Evolutionary conservation across 1,140 invertebrate genomes (phyloP), one percentile per base, ranked within the genome.

Genomic region (Vollenhovia emeryi): DNA sequence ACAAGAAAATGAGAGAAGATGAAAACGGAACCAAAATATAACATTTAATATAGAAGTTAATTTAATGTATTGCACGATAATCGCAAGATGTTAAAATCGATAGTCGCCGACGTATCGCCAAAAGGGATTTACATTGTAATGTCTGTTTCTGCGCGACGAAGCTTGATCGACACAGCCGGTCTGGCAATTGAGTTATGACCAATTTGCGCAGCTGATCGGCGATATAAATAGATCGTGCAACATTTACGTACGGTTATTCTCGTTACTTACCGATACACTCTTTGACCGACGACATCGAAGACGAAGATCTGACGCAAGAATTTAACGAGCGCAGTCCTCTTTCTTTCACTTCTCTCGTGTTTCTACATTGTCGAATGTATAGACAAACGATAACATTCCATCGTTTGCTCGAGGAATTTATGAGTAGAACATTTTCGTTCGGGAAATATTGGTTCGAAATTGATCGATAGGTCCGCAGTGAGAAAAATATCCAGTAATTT

Each of bases 131-230:
- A 43, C 30, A 66, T 48, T 50, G 5, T 52, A 52, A 36, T 33
- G 24, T 15, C n/a, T 66, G 40, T 64, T 24, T 75, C 11, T 33
- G 50, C 71, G 30, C 69, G n/a, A 57, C 21, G 21, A 74, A 33
- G 9, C 27, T 62, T 78, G 40, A 36, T 66, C 24, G 36, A 76
- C 74, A 62, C 36, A 40, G 15, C 9, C 33, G 18, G 18, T 36
- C 45, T 85, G 68, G 57, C 73, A 84, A 86, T 86, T 86, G 71
- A 89, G 45, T 89, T 89, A 89, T 84, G 88, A 86, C 33, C 84
- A 48, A 55, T 50, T 74, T 21, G 50, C 40, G 78, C 88, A 89
- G 84, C 87, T 89, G 88, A 89, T 89, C 79, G 73, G 13, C 43
- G 57, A 30, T 80, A 89, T 84, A 89, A 89, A 89, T 89, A 89